Conservation (phyloP, 2,113 vertebrate genomes). For the Hemicordylus capensis region DNA sequence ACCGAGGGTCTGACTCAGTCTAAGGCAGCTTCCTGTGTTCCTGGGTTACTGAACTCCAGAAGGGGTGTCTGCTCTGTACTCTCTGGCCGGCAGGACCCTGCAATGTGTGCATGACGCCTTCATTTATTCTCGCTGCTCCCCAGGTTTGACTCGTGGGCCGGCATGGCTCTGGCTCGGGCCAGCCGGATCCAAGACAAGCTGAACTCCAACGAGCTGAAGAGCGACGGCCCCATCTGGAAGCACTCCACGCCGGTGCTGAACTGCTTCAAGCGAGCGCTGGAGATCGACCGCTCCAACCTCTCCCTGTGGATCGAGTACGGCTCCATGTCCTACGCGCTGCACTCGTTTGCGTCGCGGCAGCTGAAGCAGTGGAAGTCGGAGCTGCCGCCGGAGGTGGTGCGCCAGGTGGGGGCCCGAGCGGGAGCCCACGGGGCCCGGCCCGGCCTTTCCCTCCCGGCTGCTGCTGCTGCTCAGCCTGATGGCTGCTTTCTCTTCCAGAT, state of each 20-base stretch:
- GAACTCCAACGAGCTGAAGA: slow-evolving; percentile 97
- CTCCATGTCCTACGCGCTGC: slow-evolving; percentile 88
- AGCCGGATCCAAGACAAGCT: slow-evolving; percentile 97
- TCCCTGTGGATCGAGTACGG: slow-evolving; percentile 97
- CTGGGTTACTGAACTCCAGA: too few species aligned
- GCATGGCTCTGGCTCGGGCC: slow-evolving; percentile 95
- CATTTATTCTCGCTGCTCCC: not conserved
- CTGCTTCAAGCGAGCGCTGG: slow-evolving; percentile 93
- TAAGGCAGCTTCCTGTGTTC: too few species aligned
- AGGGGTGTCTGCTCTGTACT: not conserved
- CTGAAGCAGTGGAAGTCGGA: slow-evolving; percentile 92
- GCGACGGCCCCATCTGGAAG: slow-evolving; percentile 95
- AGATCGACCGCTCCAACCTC: slow-evolving; percentile 93
- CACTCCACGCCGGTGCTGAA: slow-evolving; percentile 90
- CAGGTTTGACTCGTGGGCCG: slow-evolving; percentile 99
- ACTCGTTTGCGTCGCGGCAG: slow-evolving; percentile 94
- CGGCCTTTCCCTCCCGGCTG: too few species aligned
- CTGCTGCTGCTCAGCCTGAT: not conserved
- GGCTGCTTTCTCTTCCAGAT: slow-evolving; percentile 76
- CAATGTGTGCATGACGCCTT: too few species aligned
- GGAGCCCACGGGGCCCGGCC: too few species aligned
- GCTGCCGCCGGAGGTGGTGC: slow-evolving; percentile 86
- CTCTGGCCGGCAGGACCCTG: too few species aligned
- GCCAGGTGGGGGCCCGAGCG: slow-evolving; percentile 81
- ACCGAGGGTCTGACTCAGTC: too few species aligned